Conservation (phyloP, 2,113 vertebrate genomes). For the Chionomys nivalis region DNA sequence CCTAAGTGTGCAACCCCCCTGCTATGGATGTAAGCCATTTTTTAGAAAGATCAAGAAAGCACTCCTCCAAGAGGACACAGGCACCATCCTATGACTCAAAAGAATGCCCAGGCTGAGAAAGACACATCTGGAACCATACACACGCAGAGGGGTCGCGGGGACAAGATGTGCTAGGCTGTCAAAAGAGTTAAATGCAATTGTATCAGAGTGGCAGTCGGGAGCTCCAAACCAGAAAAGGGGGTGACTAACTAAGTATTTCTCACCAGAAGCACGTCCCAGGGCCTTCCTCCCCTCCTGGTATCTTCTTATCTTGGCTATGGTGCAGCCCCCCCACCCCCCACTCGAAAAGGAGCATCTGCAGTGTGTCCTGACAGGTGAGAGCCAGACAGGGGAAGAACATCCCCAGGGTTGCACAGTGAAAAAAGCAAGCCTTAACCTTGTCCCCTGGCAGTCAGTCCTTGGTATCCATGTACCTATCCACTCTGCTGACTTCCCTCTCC, state of each 20-base stretch:
- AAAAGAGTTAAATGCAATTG: not conserved
- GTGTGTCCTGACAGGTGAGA: not conserved
- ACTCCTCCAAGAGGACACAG: not conserved
- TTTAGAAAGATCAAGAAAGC: not conserved
- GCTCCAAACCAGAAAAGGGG: not conserved
- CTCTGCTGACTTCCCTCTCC: not conserved
- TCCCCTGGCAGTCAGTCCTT: not conserved
- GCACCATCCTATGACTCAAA: not conserved
- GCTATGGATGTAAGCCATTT: not conserved
- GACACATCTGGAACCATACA: not conserved
- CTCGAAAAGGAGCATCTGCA: not conserved
- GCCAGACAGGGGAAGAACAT: not conserved
- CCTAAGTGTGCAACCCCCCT: not conserved
- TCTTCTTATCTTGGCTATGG: too few relatives aligned
- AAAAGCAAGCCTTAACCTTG: not conserved
- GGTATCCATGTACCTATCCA: fast-evolving
- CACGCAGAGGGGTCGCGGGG: fast-evolving
- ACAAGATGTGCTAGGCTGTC: not conserved
- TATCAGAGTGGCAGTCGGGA: not conserved
- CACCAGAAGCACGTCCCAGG: not conserved
- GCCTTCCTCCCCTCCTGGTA: too few relatives aligned
- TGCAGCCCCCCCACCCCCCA: too few relatives aligned
- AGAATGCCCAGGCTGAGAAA: not conserved
- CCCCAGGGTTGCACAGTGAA: not conserved
- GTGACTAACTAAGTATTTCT: not conserved